Percentiles rank a stretch among this genome's conserved stretches.
Evolutionary conservation across 2,113 vertebrate species (phyloP).

Genomic region (Craseonycteris thonglongyai): DNA sequence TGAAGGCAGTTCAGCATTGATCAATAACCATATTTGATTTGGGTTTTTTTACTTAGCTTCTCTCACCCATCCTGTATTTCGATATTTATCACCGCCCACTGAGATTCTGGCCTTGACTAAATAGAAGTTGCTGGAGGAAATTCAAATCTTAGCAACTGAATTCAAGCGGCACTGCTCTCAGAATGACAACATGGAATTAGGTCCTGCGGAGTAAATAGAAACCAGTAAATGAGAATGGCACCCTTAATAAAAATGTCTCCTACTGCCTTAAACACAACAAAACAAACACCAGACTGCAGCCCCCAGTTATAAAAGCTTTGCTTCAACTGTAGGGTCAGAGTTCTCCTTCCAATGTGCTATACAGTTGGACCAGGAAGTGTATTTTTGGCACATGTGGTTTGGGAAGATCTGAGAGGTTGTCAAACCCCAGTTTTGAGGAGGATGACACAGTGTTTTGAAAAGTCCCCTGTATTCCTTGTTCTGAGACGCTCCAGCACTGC

Average conservation of each 20-base stretch:
- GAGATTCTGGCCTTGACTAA: constrained; percentile 59
- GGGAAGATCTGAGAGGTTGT: background rate
- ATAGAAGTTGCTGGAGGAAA: constrained; percentile 53
- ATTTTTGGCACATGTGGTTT: background rate
- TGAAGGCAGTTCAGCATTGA: constrained; percentile 33
- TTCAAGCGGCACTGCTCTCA: constrained; percentile 20
- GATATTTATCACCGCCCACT: constrained; percentile 41
- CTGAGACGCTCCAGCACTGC: background rate
- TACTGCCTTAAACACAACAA: background rate
- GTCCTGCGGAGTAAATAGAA: constrained; percentile 53
- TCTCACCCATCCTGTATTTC: background rate
- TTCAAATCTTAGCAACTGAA: constrained; percentile 32
- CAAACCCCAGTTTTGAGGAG: background rate
- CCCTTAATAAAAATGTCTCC: constrained; percentile 29
- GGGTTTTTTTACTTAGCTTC: background rate
- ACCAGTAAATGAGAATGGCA: background rate
- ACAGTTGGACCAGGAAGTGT: background rate
- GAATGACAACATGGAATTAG: constrained; percentile 43
- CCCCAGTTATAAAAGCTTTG: background rate
- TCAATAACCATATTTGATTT: constrained; percentile 56
- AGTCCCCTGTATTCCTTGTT: background rate
- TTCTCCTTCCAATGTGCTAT: background rate
- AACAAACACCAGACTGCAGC: background rate
- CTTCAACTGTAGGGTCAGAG: background rate
- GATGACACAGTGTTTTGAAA: background rate